phyloP scores from a whole-genome alignment of 2,888 invertebrate species.

The Polydesmus complanatus region DNA sequence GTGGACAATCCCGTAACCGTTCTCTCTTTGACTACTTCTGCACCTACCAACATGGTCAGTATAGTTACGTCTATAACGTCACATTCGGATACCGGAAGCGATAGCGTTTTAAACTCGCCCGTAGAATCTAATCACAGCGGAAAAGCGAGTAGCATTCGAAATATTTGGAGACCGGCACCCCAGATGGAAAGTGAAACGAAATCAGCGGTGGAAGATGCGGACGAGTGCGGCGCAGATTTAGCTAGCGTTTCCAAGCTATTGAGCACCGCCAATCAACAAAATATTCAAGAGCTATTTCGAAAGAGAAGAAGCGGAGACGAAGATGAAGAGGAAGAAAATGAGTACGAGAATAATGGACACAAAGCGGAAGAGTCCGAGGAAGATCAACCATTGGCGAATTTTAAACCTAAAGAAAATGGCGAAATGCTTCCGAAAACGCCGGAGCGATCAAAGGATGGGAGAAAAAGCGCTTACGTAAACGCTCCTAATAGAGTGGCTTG shows the following conservation, averaged over 20 bases:
- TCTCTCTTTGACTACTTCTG: not conserved
- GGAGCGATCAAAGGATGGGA: constrained; percentile 30
- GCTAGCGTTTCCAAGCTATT: constrained; percentile 62
- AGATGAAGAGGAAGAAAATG: constrained; percentile 20
- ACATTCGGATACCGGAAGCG: not conserved
- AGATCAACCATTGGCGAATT: constrained; percentile 38
- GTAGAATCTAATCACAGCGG: constrained; percentile 10
- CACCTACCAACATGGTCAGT: not conserved
- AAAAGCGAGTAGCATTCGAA: not conserved
- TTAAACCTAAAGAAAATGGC: constrained; percentile 47
- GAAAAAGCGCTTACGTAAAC: constrained; percentile 73
- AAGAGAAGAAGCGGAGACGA: not conserved
- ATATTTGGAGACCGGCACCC: not conserved
- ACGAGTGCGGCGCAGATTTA: constrained; percentile 39
- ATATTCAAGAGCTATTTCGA: constrained; percentile 50
- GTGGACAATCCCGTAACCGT: not conserved
- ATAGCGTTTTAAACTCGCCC: not conserved
- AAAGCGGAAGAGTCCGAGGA: constrained; percentile 51
- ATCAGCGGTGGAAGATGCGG: constrained; percentile 20
- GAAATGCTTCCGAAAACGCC: constrained; percentile 64
- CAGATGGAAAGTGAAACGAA: constrained; percentile 30
- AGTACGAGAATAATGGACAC: constrained; percentile 32
- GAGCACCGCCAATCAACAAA: constrained; percentile 53
- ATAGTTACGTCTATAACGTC: not conserved
- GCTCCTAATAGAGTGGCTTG: constrained; percentile 89